Base-by-base conservation (phyloP, 2,113 vertebrate species). In the Pluvianellus socialis region DNA sequence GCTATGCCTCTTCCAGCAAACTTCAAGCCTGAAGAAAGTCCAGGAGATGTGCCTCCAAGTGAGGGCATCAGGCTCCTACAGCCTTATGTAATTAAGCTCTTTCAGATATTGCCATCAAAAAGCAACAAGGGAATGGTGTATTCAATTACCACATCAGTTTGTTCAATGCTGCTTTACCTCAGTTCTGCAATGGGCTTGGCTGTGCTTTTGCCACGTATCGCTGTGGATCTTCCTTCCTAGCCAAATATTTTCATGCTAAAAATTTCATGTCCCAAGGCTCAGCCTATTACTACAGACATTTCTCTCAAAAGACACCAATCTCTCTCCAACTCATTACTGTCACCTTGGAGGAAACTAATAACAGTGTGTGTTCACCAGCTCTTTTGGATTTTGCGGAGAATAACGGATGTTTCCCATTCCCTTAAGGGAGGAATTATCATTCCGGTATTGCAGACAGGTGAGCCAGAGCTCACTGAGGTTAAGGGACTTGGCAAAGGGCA, bases 141-240 rank as follows among this genome's bases (percentile, higher is more conserved):
- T 21, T 86, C 74, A 58, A 89, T 84, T 56, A 80, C 50, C 67
- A 23, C 18, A 30, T 44, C 26, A 27, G 15, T 74, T 95, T 59
- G 62, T 65, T 67, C 80, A 77, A n/a, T 19, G 10, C 13, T 70
- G 32, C 50, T 82, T 65, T 2, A 1, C 61, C 21, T 71, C 15
- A 2, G 44, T 14, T 92, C 44, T 86, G 42, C 61, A 35, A 0
- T 5, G 67, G 68, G 7, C 18, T 85, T 72, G 65, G 38, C 61
- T 94, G 44, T 72, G 56, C 12, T 92, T 88, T 84, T 79, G 63
- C 80, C 61, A 20, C 28, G 42, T 71, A 47, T 63, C 89, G 32
- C 59, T 87, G 71, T 24, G 73, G 55, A 67, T 80, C 9, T 55
- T 28, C 50, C 56, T 84, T 84, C 56, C 68, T 17, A 58, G 45